Conservation (phyloP, 2,888 invertebrate species). For the Ellobium chinense region DNA sequence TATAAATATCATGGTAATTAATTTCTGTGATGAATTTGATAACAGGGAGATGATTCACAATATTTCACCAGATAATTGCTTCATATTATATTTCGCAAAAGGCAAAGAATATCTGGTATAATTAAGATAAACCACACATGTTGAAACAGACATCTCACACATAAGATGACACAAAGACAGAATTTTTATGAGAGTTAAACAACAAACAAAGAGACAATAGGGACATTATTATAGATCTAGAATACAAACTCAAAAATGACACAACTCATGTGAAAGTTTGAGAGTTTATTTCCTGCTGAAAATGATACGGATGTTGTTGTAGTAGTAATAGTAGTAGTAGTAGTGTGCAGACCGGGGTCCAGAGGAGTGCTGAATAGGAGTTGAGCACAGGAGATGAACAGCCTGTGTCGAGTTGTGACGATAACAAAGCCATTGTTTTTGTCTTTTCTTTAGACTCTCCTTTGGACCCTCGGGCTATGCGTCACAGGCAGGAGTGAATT, state of each 20-base stretch:
- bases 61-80: too few species aligned
- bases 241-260: too few species aligned
- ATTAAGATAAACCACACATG: too few species aligned
- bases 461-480: constrained; percentile 29
- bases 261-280: constrained; percentile 41
- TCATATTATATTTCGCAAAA: too few species aligned
- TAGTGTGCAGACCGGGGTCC: constrained; percentile 40
- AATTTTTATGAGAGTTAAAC: too few species aligned
- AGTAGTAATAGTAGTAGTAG: constrained; percentile 27
- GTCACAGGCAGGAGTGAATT: constrained; percentile 43
- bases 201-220: too few species aligned
- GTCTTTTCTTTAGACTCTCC: constrained; percentile 7
- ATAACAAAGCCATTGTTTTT: not conserved
- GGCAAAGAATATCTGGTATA: too few species aligned
- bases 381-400: not conserved
- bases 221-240: too few species aligned
- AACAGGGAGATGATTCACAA: too few species aligned
- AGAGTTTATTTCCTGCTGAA: constrained; percentile 50
- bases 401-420: not conserved
- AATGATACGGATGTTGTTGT: constrained; percentile 44
- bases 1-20: too few species aligned
- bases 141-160: too few species aligned
- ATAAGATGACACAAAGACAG: not conserved
- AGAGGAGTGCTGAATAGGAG: not conserved
- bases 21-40: too few species aligned